Evolutionary conservation across 2,113 vertebrate species (phyloP).

Genomic region (Tretioscincus oriximinensis): DNA sequence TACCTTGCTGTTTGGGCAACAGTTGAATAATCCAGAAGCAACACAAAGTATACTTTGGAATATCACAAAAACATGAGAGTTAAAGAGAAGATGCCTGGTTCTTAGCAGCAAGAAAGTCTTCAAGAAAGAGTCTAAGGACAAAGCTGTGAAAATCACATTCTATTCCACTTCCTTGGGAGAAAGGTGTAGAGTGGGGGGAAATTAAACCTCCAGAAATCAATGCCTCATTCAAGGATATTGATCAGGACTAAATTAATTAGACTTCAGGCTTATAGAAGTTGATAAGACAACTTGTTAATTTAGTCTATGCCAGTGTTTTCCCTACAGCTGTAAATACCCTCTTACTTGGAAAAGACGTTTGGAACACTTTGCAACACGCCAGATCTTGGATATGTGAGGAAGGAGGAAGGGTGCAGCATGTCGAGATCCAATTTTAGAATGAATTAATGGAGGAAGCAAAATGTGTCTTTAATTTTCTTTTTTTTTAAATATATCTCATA

Average conservation of each 20-base stretch:
- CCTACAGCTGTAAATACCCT: slow-evolving; percentile 85
- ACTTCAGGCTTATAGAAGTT: slow-evolving; percentile 82
- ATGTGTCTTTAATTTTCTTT: slow-evolving; percentile 35
- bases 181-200: neutral
- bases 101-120: neutral
- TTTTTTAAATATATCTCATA: neutral
- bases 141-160: slow-evolving; percentile 59
- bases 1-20: too few species aligned
- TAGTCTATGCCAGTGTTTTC: slow-evolving; percentile 84
- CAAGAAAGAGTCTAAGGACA: slow-evolving; percentile 9
- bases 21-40: too few species aligned
- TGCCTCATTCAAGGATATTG: slow-evolving; percentile 85
- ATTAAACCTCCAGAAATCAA: slow-evolving; percentile 75
- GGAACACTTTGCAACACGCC: slow-evolving; percentile 36
- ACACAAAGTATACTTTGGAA: too few species aligned
- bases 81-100: too few species aligned
- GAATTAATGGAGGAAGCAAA: slow-evolving; percentile 43
- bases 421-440: slow-evolving; percentile 31
- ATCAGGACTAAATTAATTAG: slow-evolving; percentile 88
- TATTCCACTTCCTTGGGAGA: slow-evolving; percentile 42
- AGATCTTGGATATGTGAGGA: neutral
- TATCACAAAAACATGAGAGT: too few species aligned
- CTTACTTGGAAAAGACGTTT: slow-evolving; percentile 77
- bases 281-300: slow-evolving; percentile 88
- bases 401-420: neutral